These are phyloP conservation scores for Drosophila orosa DNA, from an alignment of 1,140 invertebrate genomes.

Conservation along the genomic window DNA sequence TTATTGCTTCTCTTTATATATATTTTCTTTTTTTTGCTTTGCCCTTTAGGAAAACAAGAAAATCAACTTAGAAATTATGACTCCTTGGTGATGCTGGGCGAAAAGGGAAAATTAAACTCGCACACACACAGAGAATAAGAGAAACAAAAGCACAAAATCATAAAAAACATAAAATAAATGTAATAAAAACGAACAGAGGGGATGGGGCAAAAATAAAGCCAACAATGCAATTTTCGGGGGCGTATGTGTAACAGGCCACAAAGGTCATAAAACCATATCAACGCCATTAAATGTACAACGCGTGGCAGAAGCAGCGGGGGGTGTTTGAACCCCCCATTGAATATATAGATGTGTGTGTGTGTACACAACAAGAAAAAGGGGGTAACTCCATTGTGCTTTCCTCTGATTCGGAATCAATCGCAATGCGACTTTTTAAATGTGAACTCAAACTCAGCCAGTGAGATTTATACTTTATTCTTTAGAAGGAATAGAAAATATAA, in stretches of 20 bases:
- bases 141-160: slow-evolving; percentile 73
- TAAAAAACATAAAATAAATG: slow-evolving; percentile 82
- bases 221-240: slow-evolving; percentile 82
- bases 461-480: not conserved
- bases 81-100: slow-evolving; percentile 62
- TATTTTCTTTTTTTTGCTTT: not conserved
- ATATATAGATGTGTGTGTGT: slow-evolving; percentile 18
- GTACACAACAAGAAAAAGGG: slow-evolving; percentile 8
- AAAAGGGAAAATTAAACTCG: slow-evolving; percentile 71
- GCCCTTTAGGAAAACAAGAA: slow-evolving; percentile 59
- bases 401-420: too few species aligned
- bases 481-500: not conserved
- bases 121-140: slow-evolving; percentile 32
- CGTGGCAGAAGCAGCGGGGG: slow-evolving; percentile 48
- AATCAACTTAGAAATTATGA: slow-evolving; percentile 82
- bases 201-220: slow-evolving; percentile 49
- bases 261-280: slow-evolving; percentile 83
- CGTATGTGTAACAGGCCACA: slow-evolving; percentile 81
- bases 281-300: slow-evolving; percentile 82
- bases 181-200: slow-evolving; percentile 59
- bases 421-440: not conserved
- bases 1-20: not conserved
- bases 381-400: not conserved
- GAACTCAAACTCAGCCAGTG: not conserved
- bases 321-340: slow-evolving; percentile 16